Conservation (phyloP, 1,140 invertebrate genomes). For the Bombus affinis region DNA sequence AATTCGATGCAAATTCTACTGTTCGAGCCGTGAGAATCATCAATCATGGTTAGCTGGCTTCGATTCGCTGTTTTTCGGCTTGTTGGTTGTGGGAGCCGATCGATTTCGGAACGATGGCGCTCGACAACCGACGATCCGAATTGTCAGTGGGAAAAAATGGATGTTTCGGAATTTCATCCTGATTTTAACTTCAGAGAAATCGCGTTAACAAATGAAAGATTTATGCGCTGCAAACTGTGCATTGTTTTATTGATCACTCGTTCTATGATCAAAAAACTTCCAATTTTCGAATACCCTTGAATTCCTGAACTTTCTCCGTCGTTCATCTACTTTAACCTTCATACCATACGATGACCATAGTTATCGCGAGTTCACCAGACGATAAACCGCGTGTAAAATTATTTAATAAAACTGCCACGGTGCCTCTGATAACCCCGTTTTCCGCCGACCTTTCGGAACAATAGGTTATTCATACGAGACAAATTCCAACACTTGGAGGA, state of each 20-base stretch:
- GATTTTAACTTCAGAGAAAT: background rate
- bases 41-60: constrained; percentile 43
- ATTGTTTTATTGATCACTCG: no score
- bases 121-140: no score
- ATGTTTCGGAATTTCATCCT: background rate
- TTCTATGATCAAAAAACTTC: no score
- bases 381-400: background rate
- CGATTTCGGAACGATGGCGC: background rate
- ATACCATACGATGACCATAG: no score
- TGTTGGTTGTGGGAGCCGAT: background rate
- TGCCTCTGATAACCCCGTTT: constrained; percentile 10
- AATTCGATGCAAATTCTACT: constrained; percentile 53
- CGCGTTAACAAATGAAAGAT: no score
- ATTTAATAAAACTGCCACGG: background rate
- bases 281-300: no score
- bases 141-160: background rate
- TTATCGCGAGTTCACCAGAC: background rate
- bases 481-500: constrained; percentile 33
- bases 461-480: constrained; percentile 36
- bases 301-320: no score
- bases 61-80: constrained; percentile 24
- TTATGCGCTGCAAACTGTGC: no score
- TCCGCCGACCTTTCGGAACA: constrained; percentile 22
- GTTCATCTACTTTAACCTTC: no score
- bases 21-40: constrained; percentile 50